phyloP scores from a whole-genome alignment of 2,888 invertebrate species.

The Phortica okadai region DNA sequence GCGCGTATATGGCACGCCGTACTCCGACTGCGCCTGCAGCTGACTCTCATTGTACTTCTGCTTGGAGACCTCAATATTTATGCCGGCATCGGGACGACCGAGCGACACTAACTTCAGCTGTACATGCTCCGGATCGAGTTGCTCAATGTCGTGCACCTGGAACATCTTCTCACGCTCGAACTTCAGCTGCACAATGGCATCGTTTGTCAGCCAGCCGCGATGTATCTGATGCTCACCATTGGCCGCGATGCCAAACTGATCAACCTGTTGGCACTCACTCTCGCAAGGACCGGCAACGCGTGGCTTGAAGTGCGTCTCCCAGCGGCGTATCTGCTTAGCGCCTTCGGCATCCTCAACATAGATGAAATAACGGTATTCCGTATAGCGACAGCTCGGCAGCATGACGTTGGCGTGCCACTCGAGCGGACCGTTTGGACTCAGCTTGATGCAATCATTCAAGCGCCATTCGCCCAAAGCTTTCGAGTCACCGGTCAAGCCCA shows the following conservation, averaged over 20 bases:
- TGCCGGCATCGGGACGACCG: conserved; percentile 51
- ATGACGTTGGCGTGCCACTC: conserved; percentile 82
- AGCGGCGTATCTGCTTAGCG: conserved; percentile 72
- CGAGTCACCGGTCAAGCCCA: conserved; percentile 84
- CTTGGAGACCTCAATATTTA: conserved; percentile 68
- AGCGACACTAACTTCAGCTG: conserved; percentile 77
- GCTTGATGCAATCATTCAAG: conserved; percentile 78
- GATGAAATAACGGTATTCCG: conserved; percentile 72
- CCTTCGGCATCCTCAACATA: conserved; percentile 68
- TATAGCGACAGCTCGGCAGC: conserved; percentile 79
- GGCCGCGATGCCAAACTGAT: conserved; percentile 52
- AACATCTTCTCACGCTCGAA: conserved; percentile 86
- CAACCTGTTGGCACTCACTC: conserved; percentile 50
- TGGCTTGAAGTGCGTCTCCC: conserved; percentile 79
- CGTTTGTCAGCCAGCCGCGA: conserved; percentile 89
- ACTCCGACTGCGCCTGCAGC: conserved; percentile 60
- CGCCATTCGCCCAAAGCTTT: conserved; percentile 85
- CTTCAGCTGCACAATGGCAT: conserved; percentile 87
- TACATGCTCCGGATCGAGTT: conserved; percentile 77
- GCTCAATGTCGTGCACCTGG: conserved; percentile 73
- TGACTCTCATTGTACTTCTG: conserved; percentile 66
- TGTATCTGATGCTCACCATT: conserved; percentile 77
- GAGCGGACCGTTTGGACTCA: conserved; percentile 57
- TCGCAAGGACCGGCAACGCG: conserved; percentile 54
- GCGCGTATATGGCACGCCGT: conserved; percentile 64